phyloP scores from a whole-genome alignment of 2,797 vertebrate genomes.

The Astyanax mexicanus region DNA sequence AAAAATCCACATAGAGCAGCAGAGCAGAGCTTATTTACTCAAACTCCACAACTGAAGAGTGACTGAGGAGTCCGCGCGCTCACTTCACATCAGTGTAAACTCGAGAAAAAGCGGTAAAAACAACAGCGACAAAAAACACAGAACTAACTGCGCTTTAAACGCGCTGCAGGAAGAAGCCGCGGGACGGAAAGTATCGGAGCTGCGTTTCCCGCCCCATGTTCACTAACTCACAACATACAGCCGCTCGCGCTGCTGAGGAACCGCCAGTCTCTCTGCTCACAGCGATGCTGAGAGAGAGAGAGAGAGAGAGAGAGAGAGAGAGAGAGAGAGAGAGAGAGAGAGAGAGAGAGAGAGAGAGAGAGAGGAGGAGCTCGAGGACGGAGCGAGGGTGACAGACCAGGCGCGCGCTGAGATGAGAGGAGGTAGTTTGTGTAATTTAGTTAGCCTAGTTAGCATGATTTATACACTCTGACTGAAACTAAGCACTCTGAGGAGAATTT shows the following conservation, averaged over 20 bases:
- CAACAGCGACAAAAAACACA: background rate
- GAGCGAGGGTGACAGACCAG: too few relatives aligned
- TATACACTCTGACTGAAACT: too few relatives aligned
- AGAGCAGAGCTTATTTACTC: slow-evolving; percentile 19
- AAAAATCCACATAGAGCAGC: slow-evolving; percentile 73
- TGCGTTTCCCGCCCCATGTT: slow-evolving; percentile 28
- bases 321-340: too few relatives aligned
- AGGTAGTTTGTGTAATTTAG: too few relatives aligned
- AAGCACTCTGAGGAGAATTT: too few relatives aligned
- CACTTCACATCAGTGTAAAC: background rate
- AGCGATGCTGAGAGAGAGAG: slow-evolving; percentile 16
- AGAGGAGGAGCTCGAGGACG: slow-evolving; percentile 20
- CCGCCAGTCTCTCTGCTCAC: too few relatives aligned
- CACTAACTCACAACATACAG: background rate
- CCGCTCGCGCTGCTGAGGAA: background rate
- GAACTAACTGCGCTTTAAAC: background rate
- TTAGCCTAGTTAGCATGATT: too few relatives aligned
- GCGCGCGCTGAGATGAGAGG: too few relatives aligned
- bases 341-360: too few relatives aligned
- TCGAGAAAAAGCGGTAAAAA: too few relatives aligned
- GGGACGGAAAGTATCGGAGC: background rate
- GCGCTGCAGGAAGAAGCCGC: background rate
- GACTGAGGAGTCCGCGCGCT: background rate
- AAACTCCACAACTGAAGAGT: slow-evolving; percentile 9
- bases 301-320: slow-evolving; percentile 7